Evolutionary conservation across 2,888 invertebrate genomes (phyloP), one percentile per base, ranked within the genome.

Genomic region (Taphrorychus bicolor): DNA sequence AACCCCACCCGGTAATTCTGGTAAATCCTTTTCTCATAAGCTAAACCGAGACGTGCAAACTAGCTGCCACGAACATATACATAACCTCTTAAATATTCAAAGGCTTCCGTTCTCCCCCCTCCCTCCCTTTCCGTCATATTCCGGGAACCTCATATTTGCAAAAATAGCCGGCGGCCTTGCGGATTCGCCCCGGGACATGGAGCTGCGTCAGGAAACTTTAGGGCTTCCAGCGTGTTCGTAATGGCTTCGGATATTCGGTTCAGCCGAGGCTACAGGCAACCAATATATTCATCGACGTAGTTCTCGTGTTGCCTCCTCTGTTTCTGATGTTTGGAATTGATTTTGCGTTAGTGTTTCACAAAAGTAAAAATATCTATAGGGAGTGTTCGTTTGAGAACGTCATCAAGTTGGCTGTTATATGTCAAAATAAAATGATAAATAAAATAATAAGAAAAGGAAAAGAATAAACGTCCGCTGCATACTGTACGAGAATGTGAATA

Each of bases 91-190:
- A 58, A 58, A 58, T 58, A 58, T 58, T 58, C 58, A 58, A 58
- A 58, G 40, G 58, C 40, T 32, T 45, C 22, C 45, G 45, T 57
- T 32, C 41, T 45, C 45, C 32, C 16, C 32, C 9, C 11, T 11
- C 14, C 18, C 32, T 49, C 59, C 42, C 16, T n/a, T 42, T 18
- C 22, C 59, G 45, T 54, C 58, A 19, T 59, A 54, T 59, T 56
- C 56, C 54, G 45, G 23, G 54, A 48, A 53, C 42, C 56, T 69
- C 56, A 66, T 69, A 69, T 69, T 69, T 66, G 59, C 40, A 52
- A 70, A 70, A 70, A 66, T 70, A 70, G 70, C 70, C 70, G 63
- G 17, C 51, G 66, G 70, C 66, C 66, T 66, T 63, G 66, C 63
- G 70, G 70, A 70, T 70, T 49, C 56, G 70, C 70, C 59, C 56